Percentiles rank a stretch among this genome's conserved stretches.
Evolutionary conservation across 1,140 invertebrate species (phyloP).

Genomic region (Diplogasteroides magnus): DNA sequence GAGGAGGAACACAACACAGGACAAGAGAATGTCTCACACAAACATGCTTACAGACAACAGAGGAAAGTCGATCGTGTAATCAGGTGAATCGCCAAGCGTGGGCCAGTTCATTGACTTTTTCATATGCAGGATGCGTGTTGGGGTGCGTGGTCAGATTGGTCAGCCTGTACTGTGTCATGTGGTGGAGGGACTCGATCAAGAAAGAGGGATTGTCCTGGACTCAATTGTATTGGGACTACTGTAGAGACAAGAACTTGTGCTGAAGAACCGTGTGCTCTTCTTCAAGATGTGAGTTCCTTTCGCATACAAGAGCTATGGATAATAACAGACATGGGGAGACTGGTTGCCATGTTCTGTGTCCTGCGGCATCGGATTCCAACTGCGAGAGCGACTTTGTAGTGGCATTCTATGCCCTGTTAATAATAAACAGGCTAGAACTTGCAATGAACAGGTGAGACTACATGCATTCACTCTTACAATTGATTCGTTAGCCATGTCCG

Average conservation of each 20-base stretch:
- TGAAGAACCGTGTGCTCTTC: conserved; percentile 1
- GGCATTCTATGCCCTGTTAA: conserved; percentile 34
- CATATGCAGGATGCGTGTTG: conserved; percentile 17
- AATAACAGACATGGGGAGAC: conserved; percentile 36
- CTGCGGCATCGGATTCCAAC: conserved; percentile 54
- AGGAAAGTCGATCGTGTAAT: conserved; percentile 9
- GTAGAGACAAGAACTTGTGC: conserved; percentile 10
- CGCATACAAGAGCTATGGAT: neutral
- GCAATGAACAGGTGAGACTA: conserved; percentile 46
- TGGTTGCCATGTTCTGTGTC: conserved; percentile 47
- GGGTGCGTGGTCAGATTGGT: conserved; percentile 41
- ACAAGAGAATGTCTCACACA: conserved; percentile 10
- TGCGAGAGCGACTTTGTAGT: conserved; percentile 43
- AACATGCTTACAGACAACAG: conserved; percentile 14
- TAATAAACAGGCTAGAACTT: conserved; percentile 51
- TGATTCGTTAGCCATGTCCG: conserved; percentile 37
- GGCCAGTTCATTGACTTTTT: conserved; percentile 7
- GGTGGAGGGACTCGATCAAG: conserved; percentile 30
- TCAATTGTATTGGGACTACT: conserved; percentile 5
- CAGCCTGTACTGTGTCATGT: conserved; percentile 34
- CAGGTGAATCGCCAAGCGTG: neutral
- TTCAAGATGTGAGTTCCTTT: conserved; percentile 11
- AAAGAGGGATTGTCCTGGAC: conserved; percentile 18
- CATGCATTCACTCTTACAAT: conserved; percentile 28
- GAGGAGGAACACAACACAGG: conserved; percentile 22